Evolutionary conservation across 1,140 invertebrate species (phyloP).

Genomic region (Dinoponera quadriceps): DNA sequence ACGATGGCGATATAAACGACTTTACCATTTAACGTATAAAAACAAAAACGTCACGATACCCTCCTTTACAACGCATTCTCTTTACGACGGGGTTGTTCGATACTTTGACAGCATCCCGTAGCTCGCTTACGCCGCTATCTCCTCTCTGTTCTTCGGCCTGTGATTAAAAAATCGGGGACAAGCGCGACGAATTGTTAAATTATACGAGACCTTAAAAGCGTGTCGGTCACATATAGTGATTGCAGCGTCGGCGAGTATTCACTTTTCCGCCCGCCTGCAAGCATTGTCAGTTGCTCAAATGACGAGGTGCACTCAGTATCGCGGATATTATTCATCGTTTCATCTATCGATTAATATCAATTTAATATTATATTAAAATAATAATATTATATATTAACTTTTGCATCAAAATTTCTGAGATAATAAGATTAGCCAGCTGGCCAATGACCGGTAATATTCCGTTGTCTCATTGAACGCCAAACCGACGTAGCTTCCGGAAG

Average conservation of each 20-base stretch:
- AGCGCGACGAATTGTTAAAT: constrained; percentile 32
- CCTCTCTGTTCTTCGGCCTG: neutral
- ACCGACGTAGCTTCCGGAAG: neutral
- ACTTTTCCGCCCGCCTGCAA: neutral
- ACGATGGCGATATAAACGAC: constrained; percentile 4
- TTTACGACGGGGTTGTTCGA: constrained; percentile 10
- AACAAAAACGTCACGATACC: constrained; percentile 22
- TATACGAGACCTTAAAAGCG: constrained; percentile 27
- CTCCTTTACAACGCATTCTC: neutral
- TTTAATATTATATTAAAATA: too few species aligned
- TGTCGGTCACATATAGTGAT: neutral
- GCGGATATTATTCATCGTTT: too few species aligned
- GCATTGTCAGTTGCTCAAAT: neutral
- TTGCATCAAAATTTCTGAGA: neutral
- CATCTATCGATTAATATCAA: too few species aligned
- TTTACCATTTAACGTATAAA: neutral
- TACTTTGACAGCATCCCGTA: constrained; percentile 17
- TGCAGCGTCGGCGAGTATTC: neutral
- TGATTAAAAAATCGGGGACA: constrained; percentile 38
- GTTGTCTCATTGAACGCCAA: too few species aligned
- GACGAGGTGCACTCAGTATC: neutral
- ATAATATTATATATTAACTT: too few species aligned
- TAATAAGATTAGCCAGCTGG: neutral
- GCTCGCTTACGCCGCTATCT: neutral
- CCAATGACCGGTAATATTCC: constrained; percentile 1